Percentiles rank a stretch among this genome's conserved stretches.
These are phyloP conservation scores for Styela plicata DNA, from an alignment of 23 tunicate species.

Conservation along the genomic window DNA sequence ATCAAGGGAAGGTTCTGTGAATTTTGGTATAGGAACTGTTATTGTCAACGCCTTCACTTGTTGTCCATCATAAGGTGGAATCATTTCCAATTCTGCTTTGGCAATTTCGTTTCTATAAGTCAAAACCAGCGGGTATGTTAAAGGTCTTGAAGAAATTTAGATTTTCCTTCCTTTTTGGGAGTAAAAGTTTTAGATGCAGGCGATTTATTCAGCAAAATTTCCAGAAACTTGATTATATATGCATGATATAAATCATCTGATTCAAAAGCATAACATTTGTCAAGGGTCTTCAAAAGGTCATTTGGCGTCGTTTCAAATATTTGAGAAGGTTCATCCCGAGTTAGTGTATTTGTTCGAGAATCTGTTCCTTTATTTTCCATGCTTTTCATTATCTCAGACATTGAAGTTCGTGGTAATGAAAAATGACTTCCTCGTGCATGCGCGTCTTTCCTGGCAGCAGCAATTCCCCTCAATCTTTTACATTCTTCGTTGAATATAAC, in stretches of 20 bases:
- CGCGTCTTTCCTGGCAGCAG: not conserved
- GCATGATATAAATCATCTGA: constrained; percentile 42
- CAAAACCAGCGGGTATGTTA: constrained; percentile 10
- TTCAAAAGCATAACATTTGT: constrained; percentile 22
- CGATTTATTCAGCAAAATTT: constrained; percentile 33
- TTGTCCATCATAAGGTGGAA: not conserved
- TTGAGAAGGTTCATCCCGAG: constrained; percentile 3
- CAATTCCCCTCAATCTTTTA: not conserved
- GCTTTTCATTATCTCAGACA: not conserved
- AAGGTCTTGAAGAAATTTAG: not conserved
- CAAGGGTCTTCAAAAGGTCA: not conserved
- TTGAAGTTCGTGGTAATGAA: not conserved
- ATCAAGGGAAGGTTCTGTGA: not conserved
- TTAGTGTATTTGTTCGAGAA: not conserved
- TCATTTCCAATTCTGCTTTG: constrained; percentile 2
- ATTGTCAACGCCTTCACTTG: not conserved
- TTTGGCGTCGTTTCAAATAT: not conserved
- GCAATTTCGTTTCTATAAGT: constrained; percentile 28
- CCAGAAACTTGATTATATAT: constrained; percentile 46
- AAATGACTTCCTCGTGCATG: not conserved
- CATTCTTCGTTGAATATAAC: constrained; percentile 45
- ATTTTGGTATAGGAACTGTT: not conserved
- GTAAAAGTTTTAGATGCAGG: constrained; percentile 9
- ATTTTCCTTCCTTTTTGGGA: not conserved
- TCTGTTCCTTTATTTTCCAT: not conserved